phyloP scores from a whole-genome alignment of 2,888 invertebrate species.

The Sphaeridia pumilis region DNA sequence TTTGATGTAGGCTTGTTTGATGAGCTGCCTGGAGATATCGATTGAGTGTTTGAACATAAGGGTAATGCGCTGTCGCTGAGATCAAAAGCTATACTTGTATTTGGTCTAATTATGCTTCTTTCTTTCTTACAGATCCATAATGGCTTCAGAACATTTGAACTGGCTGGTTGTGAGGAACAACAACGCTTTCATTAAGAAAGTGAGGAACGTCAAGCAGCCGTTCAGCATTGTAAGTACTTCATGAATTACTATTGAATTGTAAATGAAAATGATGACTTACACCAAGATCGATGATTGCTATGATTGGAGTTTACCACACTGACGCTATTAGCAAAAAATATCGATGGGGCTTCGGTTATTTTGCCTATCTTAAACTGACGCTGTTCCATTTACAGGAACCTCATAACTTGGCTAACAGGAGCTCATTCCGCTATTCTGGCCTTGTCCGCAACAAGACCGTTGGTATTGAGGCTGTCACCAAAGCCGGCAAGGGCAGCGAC shows the following conservation, averaged over 20 bases:
- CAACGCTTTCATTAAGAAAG: constrained; percentile 72
- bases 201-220: constrained; percentile 67
- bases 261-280: constrained; percentile 22
- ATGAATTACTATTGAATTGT: too few relatives aligned
- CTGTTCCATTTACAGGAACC: too few relatives aligned
- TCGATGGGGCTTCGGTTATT: too few relatives aligned
- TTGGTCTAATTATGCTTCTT: too few relatives aligned
- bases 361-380: too few relatives aligned
- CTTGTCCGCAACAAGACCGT: constrained; percentile 82
- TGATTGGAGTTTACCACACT: constrained; percentile 14
- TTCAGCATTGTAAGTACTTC: constrained; percentile 61
- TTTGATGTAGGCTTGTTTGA: not conserved
- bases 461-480: too few relatives aligned
- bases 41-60: not conserved
- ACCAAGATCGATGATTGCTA: constrained; percentile 29
- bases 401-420: constrained; percentile 83
- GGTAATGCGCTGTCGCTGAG: not conserved
- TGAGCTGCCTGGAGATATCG: constrained; percentile 1
- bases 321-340: too few relatives aligned
- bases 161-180: constrained; percentile 85
- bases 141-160: constrained; percentile 55
- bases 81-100: too few relatives aligned
- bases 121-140: constrained; percentile 11
- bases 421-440: constrained; percentile 89
- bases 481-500: too few relatives aligned